Percentiles rank a stretch among this genome's conserved stretches.
These are phyloP conservation scores for Istiophorus platypterus DNA, from an alignment of 2,113 vertebrate genomes.

Conservation along the genomic window DNA sequence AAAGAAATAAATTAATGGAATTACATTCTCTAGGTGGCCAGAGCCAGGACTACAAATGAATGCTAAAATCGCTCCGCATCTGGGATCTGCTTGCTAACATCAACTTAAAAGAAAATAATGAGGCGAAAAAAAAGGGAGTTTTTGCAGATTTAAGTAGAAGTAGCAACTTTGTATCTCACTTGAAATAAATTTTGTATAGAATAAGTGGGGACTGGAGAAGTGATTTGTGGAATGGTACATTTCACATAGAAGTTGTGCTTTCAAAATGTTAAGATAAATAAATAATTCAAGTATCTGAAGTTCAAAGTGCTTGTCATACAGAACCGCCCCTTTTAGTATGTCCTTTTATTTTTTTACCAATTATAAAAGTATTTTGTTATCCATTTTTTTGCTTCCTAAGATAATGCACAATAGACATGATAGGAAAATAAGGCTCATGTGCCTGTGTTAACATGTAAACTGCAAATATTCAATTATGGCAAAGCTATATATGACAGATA, in stretches of 20 bases:
- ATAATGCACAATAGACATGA: background rate
- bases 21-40: background rate
- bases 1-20: background rate
- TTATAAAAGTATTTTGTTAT: no score
- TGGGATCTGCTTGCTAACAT: background rate
- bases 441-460: background rate
- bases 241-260: no score
- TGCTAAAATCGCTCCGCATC: no score
- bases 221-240: no score
- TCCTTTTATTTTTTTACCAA: no score
- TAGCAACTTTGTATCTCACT: no score
- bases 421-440: background rate
- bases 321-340: background rate
- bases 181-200: no score
- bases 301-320: background rate
- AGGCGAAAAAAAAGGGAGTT: background rate
- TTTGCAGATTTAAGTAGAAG: no score
- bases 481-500: constrained; percentile 3
- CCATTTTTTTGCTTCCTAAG: background rate
- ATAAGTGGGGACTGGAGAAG: no score
- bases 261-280: no score
- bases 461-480: background rate
- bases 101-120: background rate
- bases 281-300: background rate
- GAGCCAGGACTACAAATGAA: background rate